Percentiles rank a stretch among this genome's conserved stretches.
Conservation (phyloP, 2,797 vertebrate genomes). For the Sternotherus odoratus region DNA sequence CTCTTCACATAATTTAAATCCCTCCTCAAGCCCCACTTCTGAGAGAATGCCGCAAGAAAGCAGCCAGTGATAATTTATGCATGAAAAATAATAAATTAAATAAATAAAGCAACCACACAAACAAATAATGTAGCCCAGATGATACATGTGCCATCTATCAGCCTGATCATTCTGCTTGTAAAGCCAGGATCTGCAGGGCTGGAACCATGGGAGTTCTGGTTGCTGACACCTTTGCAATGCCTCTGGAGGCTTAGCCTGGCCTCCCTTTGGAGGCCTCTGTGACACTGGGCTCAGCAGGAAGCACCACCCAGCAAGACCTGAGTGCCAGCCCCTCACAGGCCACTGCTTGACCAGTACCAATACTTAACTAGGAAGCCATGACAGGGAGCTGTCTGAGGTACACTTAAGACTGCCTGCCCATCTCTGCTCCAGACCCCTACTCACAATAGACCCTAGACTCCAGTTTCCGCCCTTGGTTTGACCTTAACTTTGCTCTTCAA, state of each 20-base stretch:
- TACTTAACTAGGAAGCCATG: neutral
- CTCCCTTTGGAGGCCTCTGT: neutral
- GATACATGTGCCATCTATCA: neutral
- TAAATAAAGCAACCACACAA: neutral
- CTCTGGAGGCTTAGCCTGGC: neutral
- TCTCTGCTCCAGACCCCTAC: neutral
- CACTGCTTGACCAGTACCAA: neutral
- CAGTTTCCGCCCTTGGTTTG: neutral
- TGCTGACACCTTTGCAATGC: neutral
- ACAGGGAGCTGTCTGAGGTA: neutral
- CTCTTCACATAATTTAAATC: neutral
- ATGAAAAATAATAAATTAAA: neutral
- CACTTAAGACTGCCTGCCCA: neutral
- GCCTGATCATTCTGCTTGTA: neutral
- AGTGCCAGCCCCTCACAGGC: neutral
- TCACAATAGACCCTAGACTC: neutral
- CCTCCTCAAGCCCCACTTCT: neutral
- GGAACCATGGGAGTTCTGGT: neutral
- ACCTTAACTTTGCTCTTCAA: neutral
- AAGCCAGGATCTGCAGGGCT: neutral
- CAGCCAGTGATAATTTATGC: neutral
- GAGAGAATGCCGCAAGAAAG: neutral
- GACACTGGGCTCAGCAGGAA: neutral
- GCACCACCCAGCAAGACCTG: neutral
- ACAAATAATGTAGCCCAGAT: neutral